These are phyloP conservation scores for Phyllopteryx taeniolatus DNA, from an alignment of 2,113 vertebrate genomes.

Conservation along the genomic window DNA sequence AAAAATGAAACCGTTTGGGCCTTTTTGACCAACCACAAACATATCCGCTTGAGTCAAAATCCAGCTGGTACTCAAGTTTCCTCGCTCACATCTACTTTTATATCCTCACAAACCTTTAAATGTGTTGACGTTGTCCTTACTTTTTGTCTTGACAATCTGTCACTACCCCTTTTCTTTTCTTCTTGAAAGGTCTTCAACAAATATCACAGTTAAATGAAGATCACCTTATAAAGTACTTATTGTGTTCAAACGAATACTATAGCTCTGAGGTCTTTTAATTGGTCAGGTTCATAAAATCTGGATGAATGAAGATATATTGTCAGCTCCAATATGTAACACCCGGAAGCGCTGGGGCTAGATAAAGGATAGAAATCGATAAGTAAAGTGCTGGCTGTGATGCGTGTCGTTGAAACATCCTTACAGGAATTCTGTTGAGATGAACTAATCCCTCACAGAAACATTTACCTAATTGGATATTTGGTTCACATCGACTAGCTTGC, in stretches of 20 bases:
- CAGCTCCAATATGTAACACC: conserved; percentile 24
- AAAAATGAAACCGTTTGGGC: no score
- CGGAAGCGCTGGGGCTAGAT: conserved; percentile 19
- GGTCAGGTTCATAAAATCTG: conserved; percentile 27
- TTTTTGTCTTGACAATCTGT: no score
- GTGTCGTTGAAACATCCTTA: conserved; percentile 41
- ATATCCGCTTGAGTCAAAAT: no score
- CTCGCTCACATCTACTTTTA: no score
- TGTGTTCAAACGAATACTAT: conserved; percentile 7
- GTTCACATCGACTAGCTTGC: conserved; percentile 33
- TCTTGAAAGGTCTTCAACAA: no score
- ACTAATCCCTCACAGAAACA: conserved; percentile 60
- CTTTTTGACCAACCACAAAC: no score
- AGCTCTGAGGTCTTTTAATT: conserved; percentile 21
- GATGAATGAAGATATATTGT: conserved; percentile 23
- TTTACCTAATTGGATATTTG: conserved; percentile 60
- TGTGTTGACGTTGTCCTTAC: no score
- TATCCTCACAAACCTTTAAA: no score
- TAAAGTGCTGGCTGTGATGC: conserved; percentile 31
- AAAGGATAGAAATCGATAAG: conserved; percentile 33
- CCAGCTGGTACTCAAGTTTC: no score
- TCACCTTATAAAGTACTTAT: neutral
- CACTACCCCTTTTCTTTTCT: no score
- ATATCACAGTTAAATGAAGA: no score
- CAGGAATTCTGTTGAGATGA: conserved; percentile 49